Evolutionary conservation across 1,140 invertebrate species (phyloP).

Genomic region (Melanaphis sacchari): DNA sequence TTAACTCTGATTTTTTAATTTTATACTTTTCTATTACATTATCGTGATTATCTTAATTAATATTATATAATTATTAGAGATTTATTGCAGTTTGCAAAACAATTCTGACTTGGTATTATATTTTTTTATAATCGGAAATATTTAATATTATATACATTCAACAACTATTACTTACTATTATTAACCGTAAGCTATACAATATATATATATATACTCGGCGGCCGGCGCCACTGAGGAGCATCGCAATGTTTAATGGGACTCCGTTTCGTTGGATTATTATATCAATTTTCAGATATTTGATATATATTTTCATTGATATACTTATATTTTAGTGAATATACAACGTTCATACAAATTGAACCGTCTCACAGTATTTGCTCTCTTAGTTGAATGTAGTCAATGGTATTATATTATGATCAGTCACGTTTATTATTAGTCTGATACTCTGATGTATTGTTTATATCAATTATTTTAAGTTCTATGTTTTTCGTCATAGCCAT

Average conservation of each 20-base stretch:
- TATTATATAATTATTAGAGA: background rate
- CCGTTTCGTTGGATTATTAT: background rate
- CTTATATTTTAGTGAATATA: background rate
- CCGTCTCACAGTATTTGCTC: background rate
- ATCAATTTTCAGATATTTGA: no score
- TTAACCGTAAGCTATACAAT: no score
- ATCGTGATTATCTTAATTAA: background rate
- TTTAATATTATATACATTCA: background rate
- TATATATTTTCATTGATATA: no score
- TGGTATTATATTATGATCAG: background rate
- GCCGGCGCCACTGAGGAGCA: background rate
- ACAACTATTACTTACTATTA: no score
- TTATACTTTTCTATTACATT: background rate
- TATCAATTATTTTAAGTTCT: background rate
- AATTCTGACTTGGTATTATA: background rate
- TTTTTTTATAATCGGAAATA: background rate
- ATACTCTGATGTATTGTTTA: background rate
- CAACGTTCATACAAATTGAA: background rate
- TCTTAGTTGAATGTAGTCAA: background rate
- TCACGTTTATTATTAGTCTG: background rate
- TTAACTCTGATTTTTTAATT: no score
- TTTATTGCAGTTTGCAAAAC: no score
- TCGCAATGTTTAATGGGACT: background rate
- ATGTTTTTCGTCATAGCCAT: background rate
- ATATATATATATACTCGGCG: no score